These are phyloP conservation scores for Poliocrania exsul DNA, from an alignment of 2,797 vertebrate species.

Conservation along the genomic window DNA sequence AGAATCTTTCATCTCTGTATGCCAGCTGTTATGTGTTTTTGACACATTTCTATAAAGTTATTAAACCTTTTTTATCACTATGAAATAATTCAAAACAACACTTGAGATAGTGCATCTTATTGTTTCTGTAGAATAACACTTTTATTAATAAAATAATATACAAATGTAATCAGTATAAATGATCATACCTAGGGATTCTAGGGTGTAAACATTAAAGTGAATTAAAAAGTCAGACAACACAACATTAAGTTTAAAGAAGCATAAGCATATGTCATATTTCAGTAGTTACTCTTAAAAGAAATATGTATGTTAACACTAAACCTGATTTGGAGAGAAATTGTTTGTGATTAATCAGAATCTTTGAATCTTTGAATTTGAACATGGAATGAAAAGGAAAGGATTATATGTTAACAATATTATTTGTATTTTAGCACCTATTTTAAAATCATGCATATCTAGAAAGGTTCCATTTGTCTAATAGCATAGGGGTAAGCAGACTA, in stretches of 20 bases:
- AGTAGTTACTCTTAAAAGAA: neutral
- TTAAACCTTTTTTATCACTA: neutral
- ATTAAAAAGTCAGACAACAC: neutral
- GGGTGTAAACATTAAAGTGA: neutral
- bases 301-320: neutral
- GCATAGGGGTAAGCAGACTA: neutral
- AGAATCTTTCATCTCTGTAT: neutral
- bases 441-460: neutral
- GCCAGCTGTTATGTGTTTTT: neutral
- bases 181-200: neutral
- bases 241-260: neutral
- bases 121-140: neutral
- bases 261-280: neutral
- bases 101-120: neutral
- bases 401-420: neutral
- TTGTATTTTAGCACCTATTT: neutral
- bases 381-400: fast-evolving
- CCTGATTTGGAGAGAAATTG: neutral
- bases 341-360: neutral
- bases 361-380: neutral
- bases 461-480: neutral
- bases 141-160: neutral
- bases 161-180: neutral
- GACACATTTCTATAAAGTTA: neutral
- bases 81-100: neutral